Percentiles rank a stretch among this genome's conserved stretches.
Conservation (phyloP, 2,113 vertebrate genomes). For the Trogon melanurus region DNA sequence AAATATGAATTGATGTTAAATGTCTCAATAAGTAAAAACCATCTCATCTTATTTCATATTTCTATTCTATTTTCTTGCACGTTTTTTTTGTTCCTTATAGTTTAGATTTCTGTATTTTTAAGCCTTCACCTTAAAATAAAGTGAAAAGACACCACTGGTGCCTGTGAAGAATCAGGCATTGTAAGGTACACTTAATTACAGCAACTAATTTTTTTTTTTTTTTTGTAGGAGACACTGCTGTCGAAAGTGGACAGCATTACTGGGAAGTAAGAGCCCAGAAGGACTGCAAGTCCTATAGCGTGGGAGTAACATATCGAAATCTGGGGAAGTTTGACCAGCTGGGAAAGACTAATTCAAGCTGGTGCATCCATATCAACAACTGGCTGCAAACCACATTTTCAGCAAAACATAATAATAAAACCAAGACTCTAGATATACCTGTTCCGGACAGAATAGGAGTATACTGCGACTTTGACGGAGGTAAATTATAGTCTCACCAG, state of each 20-base stretch:
- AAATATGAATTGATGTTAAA: not conserved
- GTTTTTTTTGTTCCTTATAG: not conserved
- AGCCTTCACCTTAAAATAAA: not conserved
- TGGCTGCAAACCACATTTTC: constrained; percentile 91
- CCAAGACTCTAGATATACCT: constrained; percentile 84
- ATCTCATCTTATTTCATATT: not conserved
- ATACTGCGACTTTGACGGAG: constrained; percentile 91
- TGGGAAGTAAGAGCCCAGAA: constrained; percentile 92
- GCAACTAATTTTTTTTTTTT: not conserved
- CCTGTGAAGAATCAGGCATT: not conserved
- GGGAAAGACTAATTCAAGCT: constrained; percentile 88
- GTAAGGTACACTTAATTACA: not conserved
- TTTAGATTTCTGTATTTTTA: not conserved
- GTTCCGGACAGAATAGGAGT: constrained; percentile 89
- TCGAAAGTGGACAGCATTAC: constrained; percentile 88
- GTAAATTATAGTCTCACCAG: constrained; percentile 66
- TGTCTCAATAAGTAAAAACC: not conserved
- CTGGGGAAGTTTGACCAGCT: constrained; percentile 93
- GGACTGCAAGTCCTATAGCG: constrained; percentile 91
- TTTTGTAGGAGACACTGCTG: constrained; percentile 84
- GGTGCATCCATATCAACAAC: constrained; percentile 93
- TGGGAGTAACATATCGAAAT: constrained; percentile 87
- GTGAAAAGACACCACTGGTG: not conserved
- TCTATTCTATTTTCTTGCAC: not conserved
- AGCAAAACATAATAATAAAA: constrained; percentile 94